phyloP scores from a whole-genome alignment of 2,888 invertebrate genomes.

The Metacarcinus magister region DNA sequence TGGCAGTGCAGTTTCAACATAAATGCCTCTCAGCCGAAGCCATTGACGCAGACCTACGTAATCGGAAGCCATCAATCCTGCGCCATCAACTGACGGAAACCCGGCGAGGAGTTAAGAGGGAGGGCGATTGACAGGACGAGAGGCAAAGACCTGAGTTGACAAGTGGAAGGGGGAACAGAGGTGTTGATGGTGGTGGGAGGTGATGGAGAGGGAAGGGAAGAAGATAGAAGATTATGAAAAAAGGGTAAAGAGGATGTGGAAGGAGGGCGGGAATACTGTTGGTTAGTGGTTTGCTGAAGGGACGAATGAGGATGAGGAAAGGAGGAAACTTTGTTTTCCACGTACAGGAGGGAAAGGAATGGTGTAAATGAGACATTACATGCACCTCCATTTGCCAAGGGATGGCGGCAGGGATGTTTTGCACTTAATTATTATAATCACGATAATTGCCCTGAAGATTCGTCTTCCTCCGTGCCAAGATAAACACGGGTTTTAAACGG shows the following conservation, averaged over 20 bases:
- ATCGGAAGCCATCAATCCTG: slow-evolving; percentile 46
- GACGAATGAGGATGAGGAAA: neutral
- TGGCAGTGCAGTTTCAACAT: neutral
- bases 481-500: neutral
- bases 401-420: neutral
- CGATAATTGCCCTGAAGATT: neutral
- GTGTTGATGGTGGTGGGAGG: neutral
- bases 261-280: neutral
- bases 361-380: slow-evolving; percentile 9
- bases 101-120: neutral
- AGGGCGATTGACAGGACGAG: neutral
- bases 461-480: neutral
- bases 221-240: neutral
- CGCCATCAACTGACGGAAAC: slow-evolving; percentile 32
- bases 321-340: neutral
- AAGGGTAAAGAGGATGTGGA: neutral
- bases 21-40: neutral
- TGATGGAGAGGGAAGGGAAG: neutral
- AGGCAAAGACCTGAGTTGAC: neutral
- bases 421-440: neutral
- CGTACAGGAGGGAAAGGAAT: neutral
- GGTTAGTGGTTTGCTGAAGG: neutral
- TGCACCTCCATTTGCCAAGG: neutral
- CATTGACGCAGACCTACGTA: neutral
- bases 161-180: neutral